Conservation (phyloP, 2,888 invertebrate genomes). For the Scaptomyza caliginosa region DNA sequence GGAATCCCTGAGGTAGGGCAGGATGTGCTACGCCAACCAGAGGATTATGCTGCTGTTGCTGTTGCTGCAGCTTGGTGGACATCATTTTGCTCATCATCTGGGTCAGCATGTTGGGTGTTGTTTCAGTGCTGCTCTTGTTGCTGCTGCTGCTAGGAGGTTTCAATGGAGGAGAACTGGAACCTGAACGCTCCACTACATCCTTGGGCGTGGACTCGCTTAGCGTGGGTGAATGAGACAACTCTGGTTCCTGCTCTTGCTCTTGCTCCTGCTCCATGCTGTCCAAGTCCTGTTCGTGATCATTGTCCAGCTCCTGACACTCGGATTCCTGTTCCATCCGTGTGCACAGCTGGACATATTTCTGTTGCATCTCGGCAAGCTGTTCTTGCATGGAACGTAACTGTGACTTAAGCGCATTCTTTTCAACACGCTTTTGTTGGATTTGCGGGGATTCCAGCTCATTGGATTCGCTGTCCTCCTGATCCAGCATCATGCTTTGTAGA, state of each 20-base stretch:
- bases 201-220: slow-evolving; percentile 64
- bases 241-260: slow-evolving; percentile 84
- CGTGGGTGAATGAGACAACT: slow-evolving; percentile 78
- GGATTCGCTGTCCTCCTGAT: slow-evolving; percentile 89
- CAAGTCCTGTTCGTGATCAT: slow-evolving; percentile 87
- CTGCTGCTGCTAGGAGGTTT: slow-evolving; percentile 52
- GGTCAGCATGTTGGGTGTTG: slow-evolving; percentile 86
- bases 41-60: slow-evolving; percentile 84
- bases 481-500: slow-evolving; percentile 86
- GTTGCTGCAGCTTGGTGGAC: slow-evolving; percentile 86
- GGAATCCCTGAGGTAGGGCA: slow-evolving; percentile 86
- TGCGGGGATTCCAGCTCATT: slow-evolving; percentile 91
- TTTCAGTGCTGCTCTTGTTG: slow-evolving; percentile 47
- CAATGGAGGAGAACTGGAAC: slow-evolving; percentile 70
- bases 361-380: slow-evolving; percentile 95
- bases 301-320: slow-evolving; percentile 89
- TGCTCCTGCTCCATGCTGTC: slow-evolving; percentile 86
- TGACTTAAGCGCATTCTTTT: slow-evolving; percentile 93
- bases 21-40: slow-evolving; percentile 84
- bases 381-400: slow-evolving; percentile 95
- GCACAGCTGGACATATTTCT: slow-evolving; percentile 94
- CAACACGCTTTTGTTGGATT: slow-evolving; percentile 92
- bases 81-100: slow-evolving; percentile 89
- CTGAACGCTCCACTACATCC: slow-evolving; percentile 63
- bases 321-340: slow-evolving; percentile 93